Conservation (phyloP, 2,113 vertebrate genomes). For the Platycercus adscitus region DNA sequence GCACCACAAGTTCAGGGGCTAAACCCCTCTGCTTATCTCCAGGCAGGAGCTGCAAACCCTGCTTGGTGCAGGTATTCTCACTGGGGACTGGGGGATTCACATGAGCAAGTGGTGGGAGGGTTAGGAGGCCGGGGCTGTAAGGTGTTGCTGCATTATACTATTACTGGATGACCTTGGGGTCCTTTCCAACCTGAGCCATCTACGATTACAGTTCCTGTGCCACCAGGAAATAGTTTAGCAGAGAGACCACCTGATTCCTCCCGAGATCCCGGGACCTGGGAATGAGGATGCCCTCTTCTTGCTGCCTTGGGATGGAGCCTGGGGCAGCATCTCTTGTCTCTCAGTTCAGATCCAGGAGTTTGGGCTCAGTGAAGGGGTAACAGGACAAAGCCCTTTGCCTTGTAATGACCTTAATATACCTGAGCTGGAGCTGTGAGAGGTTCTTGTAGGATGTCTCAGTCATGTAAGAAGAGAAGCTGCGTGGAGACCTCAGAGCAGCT, state of each 20-base stretch:
- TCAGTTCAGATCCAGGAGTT: neutral
- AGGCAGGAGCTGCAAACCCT: neutral
- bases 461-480: neutral
- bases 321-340: neutral
- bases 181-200: neutral
- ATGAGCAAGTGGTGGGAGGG: neutral
- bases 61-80: neutral
- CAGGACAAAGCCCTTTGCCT: neutral
- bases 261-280: accelerated
- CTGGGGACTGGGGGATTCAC: accelerated
- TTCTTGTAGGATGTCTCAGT: neutral
- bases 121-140: neutral
- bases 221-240: neutral
- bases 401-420: neutral
- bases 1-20: neutral
- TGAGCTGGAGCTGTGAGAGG: neutral
- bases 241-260: neutral
- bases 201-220: neutral
- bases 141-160: accelerated
- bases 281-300: neutral
- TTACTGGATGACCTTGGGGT: neutral
- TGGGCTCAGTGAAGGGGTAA: neutral
- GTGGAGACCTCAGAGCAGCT: neutral
- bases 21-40: neutral
- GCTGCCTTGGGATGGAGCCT: neutral